These are phyloP conservation scores for Druon quercuslanigerum DNA, from an alignment of 1,140 invertebrate genomes.

Conservation along the genomic window DNA sequence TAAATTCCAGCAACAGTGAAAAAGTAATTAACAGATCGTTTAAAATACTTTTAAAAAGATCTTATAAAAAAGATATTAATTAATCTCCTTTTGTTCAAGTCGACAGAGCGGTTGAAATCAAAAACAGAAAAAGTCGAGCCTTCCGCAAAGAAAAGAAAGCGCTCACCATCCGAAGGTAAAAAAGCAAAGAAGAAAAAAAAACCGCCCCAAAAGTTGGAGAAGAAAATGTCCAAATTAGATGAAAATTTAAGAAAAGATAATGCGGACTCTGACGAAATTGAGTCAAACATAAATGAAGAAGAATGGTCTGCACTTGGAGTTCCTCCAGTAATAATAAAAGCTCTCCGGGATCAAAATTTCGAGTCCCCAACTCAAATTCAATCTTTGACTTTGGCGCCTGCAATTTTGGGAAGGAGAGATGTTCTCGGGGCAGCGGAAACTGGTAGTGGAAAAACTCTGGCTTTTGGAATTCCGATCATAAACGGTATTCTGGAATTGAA, in stretches of 20 bases:
- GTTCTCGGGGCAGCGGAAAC: conserved; percentile 97
- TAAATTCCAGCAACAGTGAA: conserved; percentile 55
- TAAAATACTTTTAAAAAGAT: not conserved
- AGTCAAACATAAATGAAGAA: conserved; percentile 72
- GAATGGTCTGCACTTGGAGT: conserved; percentile 85
- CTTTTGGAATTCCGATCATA: conserved; percentile 96
- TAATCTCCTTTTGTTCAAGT: conserved; percentile 3
- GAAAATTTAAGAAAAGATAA: conserved; percentile 40
- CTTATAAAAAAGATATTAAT: conserved; percentile 37
- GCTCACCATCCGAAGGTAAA: conserved; percentile 60
- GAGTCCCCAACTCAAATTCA: conserved; percentile 90
- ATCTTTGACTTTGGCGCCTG: conserved; percentile 85
- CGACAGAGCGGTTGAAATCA: conserved; percentile 53
- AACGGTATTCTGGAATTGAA: conserved; percentile 87
- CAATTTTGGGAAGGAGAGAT: conserved; percentile 90
- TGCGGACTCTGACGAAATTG: conserved; percentile 41
- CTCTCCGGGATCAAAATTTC: conserved; percentile 86
- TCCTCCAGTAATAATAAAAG: conserved; percentile 83
- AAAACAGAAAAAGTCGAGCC: conserved; percentile 62
- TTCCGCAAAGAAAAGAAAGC: conserved; percentile 33
- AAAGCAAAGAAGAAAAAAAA: conserved; percentile 43
- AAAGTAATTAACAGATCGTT: conserved; percentile 1
- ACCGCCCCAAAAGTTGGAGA: not conserved
- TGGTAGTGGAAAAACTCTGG: conserved; percentile 97
- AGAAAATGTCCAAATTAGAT: conserved; percentile 31